These are phyloP conservation scores for Epinotia ramella DNA, from an alignment of 2,888 invertebrate species.

Conservation along the genomic window DNA sequence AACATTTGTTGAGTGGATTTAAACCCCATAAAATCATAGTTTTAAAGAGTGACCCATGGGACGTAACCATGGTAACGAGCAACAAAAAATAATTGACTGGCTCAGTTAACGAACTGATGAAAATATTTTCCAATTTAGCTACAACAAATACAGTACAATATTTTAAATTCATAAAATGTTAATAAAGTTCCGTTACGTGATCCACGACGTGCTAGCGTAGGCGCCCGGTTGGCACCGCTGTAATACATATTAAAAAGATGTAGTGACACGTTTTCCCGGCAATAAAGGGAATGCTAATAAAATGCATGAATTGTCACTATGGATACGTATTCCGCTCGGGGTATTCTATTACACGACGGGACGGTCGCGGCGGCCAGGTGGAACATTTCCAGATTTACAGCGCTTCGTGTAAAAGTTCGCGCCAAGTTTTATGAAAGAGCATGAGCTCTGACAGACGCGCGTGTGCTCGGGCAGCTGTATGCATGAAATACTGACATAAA, in stretches of 20 bases:
- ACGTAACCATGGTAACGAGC: no score
- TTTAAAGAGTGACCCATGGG: no score
- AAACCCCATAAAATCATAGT: no score
- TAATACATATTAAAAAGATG: slow-evolving; percentile 18
- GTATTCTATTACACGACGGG: slow-evolving; percentile 5
- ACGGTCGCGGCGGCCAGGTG: slow-evolving; percentile 1
- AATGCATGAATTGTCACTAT: slow-evolving; percentile 22
- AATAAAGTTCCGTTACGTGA: neutral
- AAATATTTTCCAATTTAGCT: no score
- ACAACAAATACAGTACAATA: no score
- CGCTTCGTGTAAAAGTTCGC: slow-evolving; percentile 14
- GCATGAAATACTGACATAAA: no score
- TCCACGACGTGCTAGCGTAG: neutral
- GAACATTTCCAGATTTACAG: slow-evolving; percentile 18
- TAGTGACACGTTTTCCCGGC: slow-evolving; percentile 2
- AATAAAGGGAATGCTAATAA: slow-evolving; percentile 17
- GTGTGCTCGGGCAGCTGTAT: neutral
- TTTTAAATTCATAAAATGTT: no score
- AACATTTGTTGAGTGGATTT: no score
- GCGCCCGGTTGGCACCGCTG: neutral
- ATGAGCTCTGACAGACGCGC: slow-evolving; percentile 12
- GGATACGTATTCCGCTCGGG: neutral
- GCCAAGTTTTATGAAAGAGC: slow-evolving; percentile 18
- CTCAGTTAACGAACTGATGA: no score
- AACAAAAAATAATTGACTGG: no score